A percentile compares a stretch with the other conserved stretches of the same genome.
Conservation (phyloP, 53 echinoderm and acorn worm genomes). For the Zoroaster sp. region DNA sequence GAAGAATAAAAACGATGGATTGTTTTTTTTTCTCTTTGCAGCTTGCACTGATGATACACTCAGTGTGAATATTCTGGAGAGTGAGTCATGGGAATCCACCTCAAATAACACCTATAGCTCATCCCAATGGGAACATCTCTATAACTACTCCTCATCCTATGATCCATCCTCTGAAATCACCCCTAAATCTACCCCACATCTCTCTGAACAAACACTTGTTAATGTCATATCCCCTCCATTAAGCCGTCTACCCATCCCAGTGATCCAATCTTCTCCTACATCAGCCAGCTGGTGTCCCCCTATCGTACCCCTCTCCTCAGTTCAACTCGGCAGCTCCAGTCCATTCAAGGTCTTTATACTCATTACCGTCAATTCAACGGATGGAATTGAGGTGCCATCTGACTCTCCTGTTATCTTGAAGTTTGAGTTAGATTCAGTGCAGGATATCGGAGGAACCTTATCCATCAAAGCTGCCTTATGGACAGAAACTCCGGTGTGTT, state of each 20-base stretch:
- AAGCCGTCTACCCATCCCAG: background rate
- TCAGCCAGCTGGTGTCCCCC: conserved; percentile 40
- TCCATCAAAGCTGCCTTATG: conserved; percentile 25
- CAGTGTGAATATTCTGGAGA: background rate
- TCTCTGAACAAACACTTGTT: background rate
- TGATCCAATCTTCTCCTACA: background rate
- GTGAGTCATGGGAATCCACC: background rate
- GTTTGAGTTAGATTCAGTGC: conserved; percentile 67
- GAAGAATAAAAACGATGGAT: too few species aligned
- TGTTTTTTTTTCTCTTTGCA: background rate
- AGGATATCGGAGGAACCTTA: conserved; percentile 81
- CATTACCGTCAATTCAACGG: conserved; percentile 32
- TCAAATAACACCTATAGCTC: background rate
- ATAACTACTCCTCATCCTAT: background rate
- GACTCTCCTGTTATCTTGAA: conserved; percentile 56
- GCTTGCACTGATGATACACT: background rate
- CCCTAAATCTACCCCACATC: background rate
- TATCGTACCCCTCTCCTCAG: conserved; percentile 10
- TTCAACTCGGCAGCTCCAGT: conserved; percentile 1
- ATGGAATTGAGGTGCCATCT: background rate
- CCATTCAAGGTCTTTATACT: conserved; percentile 53
- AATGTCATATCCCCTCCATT: background rate
- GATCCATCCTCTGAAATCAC: background rate
- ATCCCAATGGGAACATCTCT: background rate
- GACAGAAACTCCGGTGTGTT: background rate